phyloP scores from a whole-genome alignment of 2,113 vertebrate genomes.

The Theropithecus gelada region DNA sequence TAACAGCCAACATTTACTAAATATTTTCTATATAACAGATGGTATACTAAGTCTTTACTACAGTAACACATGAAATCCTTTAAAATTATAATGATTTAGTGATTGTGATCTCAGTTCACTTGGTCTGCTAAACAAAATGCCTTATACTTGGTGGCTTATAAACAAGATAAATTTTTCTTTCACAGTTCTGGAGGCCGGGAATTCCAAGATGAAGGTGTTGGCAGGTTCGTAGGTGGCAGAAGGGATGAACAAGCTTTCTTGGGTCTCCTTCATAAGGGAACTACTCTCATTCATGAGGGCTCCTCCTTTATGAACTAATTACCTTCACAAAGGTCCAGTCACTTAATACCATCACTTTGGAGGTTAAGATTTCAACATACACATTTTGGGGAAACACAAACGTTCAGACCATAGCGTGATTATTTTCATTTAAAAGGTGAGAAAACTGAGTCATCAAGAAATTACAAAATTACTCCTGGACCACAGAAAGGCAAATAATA shows the following conservation, averaged over 20 bases:
- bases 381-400: neutral
- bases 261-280: neutral
- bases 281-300: neutral
- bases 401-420: neutral
- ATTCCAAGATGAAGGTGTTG: neutral
- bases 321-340: neutral
- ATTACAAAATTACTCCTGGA: neutral
- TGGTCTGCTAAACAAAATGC: neutral
- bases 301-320: neutral
- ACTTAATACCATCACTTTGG: neutral
- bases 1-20: neutral
- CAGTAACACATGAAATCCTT: neutral
- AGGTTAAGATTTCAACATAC: neutral
- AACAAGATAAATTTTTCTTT: neutral
- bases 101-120: neutral
- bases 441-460: neutral
- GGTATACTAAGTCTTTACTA: neutral
- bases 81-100: neutral
- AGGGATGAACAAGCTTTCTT: no score
- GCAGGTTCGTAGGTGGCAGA: neutral
- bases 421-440: neutral
- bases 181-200: neutral
- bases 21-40: neutral
- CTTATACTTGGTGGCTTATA: neutral
- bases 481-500: neutral